These are phyloP conservation scores for Ametastegia equiseti DNA, from an alignment of 2,888 invertebrate genomes.

Conservation along the genomic window DNA sequence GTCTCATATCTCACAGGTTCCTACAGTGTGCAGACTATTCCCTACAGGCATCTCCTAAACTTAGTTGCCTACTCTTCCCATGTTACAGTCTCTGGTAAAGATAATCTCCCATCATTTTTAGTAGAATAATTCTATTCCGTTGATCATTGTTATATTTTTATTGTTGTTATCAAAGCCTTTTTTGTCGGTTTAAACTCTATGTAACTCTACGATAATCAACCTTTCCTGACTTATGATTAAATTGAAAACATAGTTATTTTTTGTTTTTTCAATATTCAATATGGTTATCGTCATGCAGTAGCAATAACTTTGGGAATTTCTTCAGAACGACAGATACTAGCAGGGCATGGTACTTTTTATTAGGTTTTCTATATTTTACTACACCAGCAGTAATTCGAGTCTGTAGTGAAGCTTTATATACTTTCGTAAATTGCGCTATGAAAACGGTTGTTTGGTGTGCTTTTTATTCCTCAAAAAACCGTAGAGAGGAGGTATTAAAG, in stretches of 20 bases:
- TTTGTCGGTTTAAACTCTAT: background rate
- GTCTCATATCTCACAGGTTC: constrained; percentile 29
- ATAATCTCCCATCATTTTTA: background rate
- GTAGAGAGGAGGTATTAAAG: too few relatives aligned
- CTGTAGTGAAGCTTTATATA: background rate
- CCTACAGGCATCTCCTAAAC: constrained; percentile 18
- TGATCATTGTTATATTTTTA: background rate
- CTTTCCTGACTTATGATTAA: too few relatives aligned
- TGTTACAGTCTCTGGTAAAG: constrained; percentile 1
- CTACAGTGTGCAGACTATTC: constrained; percentile 26
- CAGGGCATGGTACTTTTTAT: background rate
- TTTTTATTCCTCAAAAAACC: background rate
- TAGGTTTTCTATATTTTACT: background rate
- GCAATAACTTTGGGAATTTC: background rate
- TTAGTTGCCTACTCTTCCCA: constrained; percentile 4
- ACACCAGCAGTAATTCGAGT: background rate
- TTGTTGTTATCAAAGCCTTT: background rate
- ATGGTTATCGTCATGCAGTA: too few relatives aligned
- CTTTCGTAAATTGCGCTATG: background rate
- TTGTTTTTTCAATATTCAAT: too few relatives aligned
- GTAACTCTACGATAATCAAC: too few relatives aligned
- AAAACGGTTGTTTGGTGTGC: background rate
- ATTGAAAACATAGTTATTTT: too few relatives aligned
- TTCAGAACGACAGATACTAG: background rate
- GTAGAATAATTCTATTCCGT: background rate